phyloP scores from a whole-genome alignment of 1,140 invertebrate species.

The Atta colombica region DNA sequence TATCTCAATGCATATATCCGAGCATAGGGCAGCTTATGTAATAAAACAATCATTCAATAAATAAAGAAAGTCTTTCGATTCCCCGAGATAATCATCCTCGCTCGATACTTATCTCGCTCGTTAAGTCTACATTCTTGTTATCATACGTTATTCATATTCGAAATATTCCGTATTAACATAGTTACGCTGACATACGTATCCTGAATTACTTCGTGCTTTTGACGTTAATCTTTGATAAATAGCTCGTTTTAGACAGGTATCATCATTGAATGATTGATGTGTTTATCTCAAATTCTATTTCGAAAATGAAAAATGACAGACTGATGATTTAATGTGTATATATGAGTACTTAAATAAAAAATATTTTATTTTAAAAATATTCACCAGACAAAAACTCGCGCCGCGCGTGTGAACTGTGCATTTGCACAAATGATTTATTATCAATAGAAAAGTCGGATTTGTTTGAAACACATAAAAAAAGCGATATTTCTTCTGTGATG shows the following conservation, averaged over 20 bases:
- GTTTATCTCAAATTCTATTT: slow-evolving; percentile 15
- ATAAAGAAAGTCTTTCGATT: background rate
- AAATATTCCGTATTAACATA: background rate
- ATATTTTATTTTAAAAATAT: slow-evolving; percentile 12
- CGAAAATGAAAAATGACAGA: slow-evolving; percentile 13
- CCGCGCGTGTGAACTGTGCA: background rate
- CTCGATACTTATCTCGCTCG: background rate
- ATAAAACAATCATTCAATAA: slow-evolving; percentile 10
- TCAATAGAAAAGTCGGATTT: slow-evolving; percentile 49
- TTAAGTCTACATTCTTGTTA: slow-evolving; percentile 6
- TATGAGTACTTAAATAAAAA: slow-evolving; percentile 19
- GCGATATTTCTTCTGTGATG: slow-evolving; percentile 42
- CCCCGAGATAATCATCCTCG: background rate
- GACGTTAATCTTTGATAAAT: slow-evolving; percentile 33
- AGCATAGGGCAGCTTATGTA: background rate
- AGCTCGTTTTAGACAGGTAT: background rate
- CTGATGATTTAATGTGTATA: slow-evolving; percentile 28
- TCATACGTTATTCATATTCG: background rate
- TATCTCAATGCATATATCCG: background rate
- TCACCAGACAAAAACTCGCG: background rate
- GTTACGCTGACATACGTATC: background rate
- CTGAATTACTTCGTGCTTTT: slow-evolving; percentile 24
- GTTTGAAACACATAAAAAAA: slow-evolving; percentile 27
- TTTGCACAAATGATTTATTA: slow-evolving; percentile 48
- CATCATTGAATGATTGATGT: slow-evolving; percentile 5